Conservation (phyloP, 2,113 vertebrate genomes). For the Phalacrocorax carbo region DNA sequence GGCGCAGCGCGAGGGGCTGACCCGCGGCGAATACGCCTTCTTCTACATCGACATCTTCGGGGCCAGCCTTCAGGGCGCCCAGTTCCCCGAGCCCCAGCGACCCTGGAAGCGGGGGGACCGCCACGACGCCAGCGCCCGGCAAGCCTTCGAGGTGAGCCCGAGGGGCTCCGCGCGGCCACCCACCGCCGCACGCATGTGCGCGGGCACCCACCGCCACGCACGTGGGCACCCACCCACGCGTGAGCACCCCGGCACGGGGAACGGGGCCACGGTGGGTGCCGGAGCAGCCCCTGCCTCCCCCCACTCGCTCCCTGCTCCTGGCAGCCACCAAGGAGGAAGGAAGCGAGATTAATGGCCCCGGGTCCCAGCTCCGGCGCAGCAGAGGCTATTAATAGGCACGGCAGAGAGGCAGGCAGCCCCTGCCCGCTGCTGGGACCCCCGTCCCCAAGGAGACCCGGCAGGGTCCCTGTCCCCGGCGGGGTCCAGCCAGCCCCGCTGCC, state of each 20-base stretch:
- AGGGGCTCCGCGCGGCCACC: rapidly evolving
- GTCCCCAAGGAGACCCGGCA: neutral
- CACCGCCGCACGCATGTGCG: no score
- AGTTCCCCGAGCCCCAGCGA: conserved; percentile 27
- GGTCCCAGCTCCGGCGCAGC: neutral
- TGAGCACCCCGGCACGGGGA: neutral
- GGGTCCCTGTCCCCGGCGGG: neutral
- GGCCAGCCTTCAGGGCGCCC: conserved; percentile 73
- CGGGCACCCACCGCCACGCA: neutral
- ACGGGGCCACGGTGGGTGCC: rapidly evolving
- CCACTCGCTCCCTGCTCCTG: neutral
- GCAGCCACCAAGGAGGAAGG: neutral
- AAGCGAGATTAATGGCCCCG: neutral
- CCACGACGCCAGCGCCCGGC: conserved; percentile 75
- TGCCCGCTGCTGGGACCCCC: neutral
- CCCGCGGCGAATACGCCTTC: conserved; percentile 84
- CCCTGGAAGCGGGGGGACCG: conserved; percentile 85
- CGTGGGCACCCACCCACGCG: neutral
- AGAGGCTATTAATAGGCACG: neutral
- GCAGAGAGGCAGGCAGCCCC: neutral
- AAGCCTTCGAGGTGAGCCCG: conserved; percentile 83
- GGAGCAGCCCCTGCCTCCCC: neutral
- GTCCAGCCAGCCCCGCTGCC: neutral
- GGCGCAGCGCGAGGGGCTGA: conserved; percentile 75
- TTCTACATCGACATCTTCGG: conserved; percentile 92